phyloP scores from a whole-genome alignment of 2,888 invertebrate species.

The Drosophila eohydei region DNA sequence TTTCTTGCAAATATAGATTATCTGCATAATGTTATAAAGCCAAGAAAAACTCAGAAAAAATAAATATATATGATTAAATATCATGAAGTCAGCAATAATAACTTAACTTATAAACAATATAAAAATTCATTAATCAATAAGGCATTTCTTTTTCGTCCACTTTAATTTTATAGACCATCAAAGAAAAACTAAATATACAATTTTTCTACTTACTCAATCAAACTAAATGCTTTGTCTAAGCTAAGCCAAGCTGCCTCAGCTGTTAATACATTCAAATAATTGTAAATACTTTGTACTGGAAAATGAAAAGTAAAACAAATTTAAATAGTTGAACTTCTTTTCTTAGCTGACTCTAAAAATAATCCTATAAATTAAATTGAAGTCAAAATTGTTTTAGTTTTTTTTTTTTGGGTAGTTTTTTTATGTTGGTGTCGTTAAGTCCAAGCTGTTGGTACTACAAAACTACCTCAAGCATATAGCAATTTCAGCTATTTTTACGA shows the following conservation, averaged over 20 bases:
- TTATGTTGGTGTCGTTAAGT: not conserved
- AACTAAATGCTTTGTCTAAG: no score
- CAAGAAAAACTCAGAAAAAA: no score
- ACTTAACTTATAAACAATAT: no score
- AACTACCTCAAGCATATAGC: slow-evolving; percentile 29
- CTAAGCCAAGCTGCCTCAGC: not conserved
- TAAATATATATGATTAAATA: no score
- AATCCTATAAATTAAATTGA: not conserved
- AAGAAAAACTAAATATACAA: no score
- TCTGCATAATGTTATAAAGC: no score
- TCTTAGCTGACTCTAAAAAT: not conserved
- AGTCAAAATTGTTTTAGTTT: not conserved
- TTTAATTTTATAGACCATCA: no score
- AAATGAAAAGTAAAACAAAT: not conserved
- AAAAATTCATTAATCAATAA: no score
- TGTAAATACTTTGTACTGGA: not conserved
- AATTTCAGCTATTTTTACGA: slow-evolving; percentile 38
- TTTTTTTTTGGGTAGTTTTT: not conserved
- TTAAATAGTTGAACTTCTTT: not conserved
- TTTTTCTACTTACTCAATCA: no score
- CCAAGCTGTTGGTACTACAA: slow-evolving; percentile 20
- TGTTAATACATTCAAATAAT: not conserved
- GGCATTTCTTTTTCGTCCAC: no score
- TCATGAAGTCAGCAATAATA: no score
- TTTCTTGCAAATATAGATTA: no score